phyloP scores from a whole-genome alignment of 2,113 vertebrate genomes.

The Helogale parvula region DNA sequence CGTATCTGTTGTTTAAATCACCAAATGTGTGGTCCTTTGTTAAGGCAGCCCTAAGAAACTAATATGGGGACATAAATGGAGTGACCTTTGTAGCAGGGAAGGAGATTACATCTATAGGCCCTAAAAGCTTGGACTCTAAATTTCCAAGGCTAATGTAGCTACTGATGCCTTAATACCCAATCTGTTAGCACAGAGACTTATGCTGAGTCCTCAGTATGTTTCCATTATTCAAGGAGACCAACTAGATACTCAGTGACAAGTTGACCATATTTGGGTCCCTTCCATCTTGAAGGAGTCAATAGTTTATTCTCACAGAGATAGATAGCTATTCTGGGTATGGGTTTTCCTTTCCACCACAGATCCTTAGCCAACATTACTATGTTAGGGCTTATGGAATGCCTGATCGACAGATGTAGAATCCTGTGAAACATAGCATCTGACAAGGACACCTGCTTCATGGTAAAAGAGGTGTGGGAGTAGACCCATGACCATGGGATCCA shows the following conservation, averaged over 20 bases:
- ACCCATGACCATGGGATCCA: neutral
- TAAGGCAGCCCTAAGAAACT: neutral
- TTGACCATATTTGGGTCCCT: neutral
- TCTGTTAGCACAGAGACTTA: neutral
- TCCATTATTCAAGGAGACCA: neutral
- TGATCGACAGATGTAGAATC: neutral
- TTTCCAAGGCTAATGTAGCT: neutral
- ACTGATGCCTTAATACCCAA: neutral
- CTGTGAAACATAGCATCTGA: neutral
- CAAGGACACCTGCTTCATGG: neutral
- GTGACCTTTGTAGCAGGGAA: neutral
- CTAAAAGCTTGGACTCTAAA: neutral
- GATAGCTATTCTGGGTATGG: neutral
- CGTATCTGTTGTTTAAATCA: slow-evolving; percentile 10
- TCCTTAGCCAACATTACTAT: neutral
- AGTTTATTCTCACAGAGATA: neutral
- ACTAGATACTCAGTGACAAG: neutral
- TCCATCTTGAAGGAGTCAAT: neutral
- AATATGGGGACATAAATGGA: neutral
- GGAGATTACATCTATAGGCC: neutral
- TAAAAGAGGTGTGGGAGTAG: neutral
- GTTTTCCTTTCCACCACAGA: neutral
- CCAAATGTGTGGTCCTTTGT: neutral
- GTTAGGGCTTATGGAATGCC: neutral
- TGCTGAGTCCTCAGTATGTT: neutral